Percentiles rank a stretch among this genome's conserved stretches.
phyloP scores from a whole-genome alignment of 1,140 invertebrate species.

The Ceratina japonica region DNA sequence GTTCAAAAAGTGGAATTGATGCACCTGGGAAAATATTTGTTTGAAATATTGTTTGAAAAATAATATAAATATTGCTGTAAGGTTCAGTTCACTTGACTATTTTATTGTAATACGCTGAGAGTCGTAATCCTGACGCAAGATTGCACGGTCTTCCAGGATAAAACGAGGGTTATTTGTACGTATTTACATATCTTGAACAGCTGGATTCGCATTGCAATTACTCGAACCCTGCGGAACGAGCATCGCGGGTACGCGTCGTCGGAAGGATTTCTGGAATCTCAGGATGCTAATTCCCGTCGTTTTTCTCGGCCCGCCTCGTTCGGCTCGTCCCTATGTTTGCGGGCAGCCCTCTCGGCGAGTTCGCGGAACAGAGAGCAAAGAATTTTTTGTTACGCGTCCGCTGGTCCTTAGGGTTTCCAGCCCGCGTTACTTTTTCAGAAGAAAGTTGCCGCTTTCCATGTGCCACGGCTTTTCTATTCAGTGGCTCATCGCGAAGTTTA shows the following conservation, averaged over 20 bases:
- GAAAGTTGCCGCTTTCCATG: background rate
- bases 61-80: no score
- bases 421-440: background rate
- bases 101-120: no score
- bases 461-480: background rate
- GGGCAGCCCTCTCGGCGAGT: background rate
- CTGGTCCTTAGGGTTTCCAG: background rate
- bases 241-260: background rate
- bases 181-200: no score
- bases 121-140: no score
- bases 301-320: background rate
- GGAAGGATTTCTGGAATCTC: background rate
- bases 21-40: no score
- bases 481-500: background rate
- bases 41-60: no score
- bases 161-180: no score
- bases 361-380: background rate
- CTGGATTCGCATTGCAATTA: background rate
- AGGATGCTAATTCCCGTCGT: background rate
- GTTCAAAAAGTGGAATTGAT: no score
- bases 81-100: no score
- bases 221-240: background rate
- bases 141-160: no score
- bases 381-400: conserved; percentile 14
- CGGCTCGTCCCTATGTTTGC: background rate